These are phyloP conservation scores for Acanthosepion pharaonis DNA, from an alignment of 2,888 invertebrate species.

Conservation along the genomic window DNA sequence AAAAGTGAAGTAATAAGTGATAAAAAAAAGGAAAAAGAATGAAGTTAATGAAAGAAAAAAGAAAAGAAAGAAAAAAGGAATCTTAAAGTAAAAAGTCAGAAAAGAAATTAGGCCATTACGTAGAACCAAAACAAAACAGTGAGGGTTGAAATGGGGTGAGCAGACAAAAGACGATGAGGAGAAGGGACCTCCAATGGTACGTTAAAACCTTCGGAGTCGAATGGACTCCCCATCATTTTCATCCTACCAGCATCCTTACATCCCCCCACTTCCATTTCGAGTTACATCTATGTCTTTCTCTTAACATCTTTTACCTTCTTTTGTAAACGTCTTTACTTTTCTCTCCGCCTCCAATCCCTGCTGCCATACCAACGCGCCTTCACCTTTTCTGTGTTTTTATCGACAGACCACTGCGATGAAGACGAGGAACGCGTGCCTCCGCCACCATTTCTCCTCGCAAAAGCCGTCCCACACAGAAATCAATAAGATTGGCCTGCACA, in stretches of 20 bases:
- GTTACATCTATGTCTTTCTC: neutral
- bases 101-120: neutral
- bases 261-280: neutral
- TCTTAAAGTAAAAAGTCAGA: no score
- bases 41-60: neutral
- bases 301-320: neutral
- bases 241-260: neutral
- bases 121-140: neutral
- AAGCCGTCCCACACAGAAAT: constrained; percentile 23
- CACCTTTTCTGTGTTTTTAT: neutral
- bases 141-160: neutral
- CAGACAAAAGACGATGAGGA: neutral
- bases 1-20: neutral
- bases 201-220: neutral
- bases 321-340: neutral
- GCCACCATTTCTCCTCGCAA: neutral
- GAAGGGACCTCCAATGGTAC: neutral
- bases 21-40: neutral
- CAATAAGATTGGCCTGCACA: constrained; percentile 10
- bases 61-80: neutral
- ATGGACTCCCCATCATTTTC: constrained; percentile 9
- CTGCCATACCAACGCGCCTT: neutral
- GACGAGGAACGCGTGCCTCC: neutral
- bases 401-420: neutral
- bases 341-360: neutral